Conservation (phyloP, 2,888 invertebrate genomes). For the Mayetiola destructor region DNA sequence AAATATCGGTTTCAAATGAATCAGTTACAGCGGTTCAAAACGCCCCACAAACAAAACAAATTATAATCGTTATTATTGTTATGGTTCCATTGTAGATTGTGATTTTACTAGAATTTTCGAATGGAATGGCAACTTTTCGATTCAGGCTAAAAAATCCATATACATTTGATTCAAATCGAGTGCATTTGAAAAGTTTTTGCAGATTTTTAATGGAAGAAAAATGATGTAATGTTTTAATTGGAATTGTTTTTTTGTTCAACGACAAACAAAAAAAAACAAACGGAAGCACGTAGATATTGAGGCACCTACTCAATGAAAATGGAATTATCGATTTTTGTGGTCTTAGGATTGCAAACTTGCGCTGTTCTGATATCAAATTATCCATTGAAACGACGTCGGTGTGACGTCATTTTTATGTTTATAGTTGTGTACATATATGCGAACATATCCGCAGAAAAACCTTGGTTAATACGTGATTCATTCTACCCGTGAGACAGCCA, state of each 20-base stretch:
- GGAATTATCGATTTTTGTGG: slow-evolving; percentile 19
- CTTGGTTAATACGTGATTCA: background rate
- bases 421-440: background rate
- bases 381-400: slow-evolving; percentile 22
- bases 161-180: background rate
- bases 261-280: background rate
- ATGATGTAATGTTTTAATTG: background rate
- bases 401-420: slow-evolving; percentile 24
- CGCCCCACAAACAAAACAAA: slow-evolving; percentile 7
- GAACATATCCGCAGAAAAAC: background rate
- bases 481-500: background rate
- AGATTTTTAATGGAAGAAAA: background rate
- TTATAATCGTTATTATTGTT: background rate
- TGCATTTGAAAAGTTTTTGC: background rate
- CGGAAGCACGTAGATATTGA: background rate
- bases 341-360: slow-evolving; percentile 3
- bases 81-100: background rate
- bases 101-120: background rate
- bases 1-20: background rate
- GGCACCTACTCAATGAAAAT: slow-evolving; percentile 12
- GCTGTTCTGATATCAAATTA: slow-evolving; percentile 15
- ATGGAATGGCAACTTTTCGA: background rate
- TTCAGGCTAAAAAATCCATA: background rate
- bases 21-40: background rate
- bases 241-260: background rate